Base-by-base conservation (phyloP, 2,888 invertebrate genomes). In the Tetanocera ferruginea region DNA sequence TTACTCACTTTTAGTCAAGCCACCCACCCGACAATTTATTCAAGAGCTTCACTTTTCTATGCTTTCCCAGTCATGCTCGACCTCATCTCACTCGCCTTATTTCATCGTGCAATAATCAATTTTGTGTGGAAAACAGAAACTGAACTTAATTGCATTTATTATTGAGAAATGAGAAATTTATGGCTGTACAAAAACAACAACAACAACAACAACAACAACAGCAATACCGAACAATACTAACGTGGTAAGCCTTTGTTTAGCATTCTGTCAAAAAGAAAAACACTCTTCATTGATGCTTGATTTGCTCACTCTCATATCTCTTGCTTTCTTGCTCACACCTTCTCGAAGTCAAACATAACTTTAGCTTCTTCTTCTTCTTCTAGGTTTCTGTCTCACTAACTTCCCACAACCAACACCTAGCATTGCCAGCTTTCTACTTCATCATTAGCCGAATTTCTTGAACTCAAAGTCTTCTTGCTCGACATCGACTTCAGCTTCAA, bases 61-160 rank as follows among this genome's bases (percentile, higher is more conserved):
- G 43, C 43, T 31, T 19, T 8, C 8, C 14, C 23, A 67, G 43
- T 67, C 6, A 67, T 28, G 28, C 25, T 60, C 17, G 43, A 25
- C n/a, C 19, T 8, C 64, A 64, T 25, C 69, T 25, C 11, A 11
- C 2, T 31, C 70, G 8, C 5, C 52, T 8, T 11, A 11, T 51
- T 52, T 55, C 55, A 43, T 11, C 11, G 11, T 43, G 43, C 43
- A 19, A 55, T 72, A 72, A 72, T 72, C 57, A 72, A 72, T 72
- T 72, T 71, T 74, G 31, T 64, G 34, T 51, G 51, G 64, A 49
- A 34, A 64, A 51, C 19, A 52, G 74, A 64, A 52, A 74, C 74
- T 64, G 52, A 74, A 64, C 84, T 85, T 87, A 86, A 86, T 86
- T 86, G 87, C 86, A 86, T 86, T 86, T 87, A 86, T 87, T 86